Base-by-base conservation (phyloP, 2,797 vertebrate species). In the Chaenodraco wilsoni region DNA sequence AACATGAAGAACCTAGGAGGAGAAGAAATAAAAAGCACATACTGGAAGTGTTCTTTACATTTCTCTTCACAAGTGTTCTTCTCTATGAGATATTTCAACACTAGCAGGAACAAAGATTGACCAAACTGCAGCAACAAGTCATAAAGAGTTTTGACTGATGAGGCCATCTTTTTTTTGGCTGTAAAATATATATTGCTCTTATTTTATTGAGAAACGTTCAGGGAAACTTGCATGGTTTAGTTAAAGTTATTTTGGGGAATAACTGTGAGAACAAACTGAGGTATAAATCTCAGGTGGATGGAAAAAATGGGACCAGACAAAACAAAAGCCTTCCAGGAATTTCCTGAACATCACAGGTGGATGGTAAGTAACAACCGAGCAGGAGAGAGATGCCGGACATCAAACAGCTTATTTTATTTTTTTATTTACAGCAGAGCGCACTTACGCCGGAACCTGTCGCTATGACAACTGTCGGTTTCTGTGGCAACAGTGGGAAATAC, bases 391-490 rank as follows among this genome's bases (percentile, higher is more conserved):
- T 21, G 56, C 3, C 12, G 45, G 11, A 27, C 55, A 17, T 13
- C 19, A 48, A 17, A 45, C 59, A 8, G 52, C 12, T 14, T 56
- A 31, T 55, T 11, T 41, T 31, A 19, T 55, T 11, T 41, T 31
- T 15, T 19, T 15, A 40, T 16, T n/a, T 40, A 14, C 9, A 63
- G 71, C 65, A 51, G 43, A 10, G 52, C 5, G 68, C 49, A 9
- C 69, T 84, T 74, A 79, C 83, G 93, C 92, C 86, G 93, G 92
- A 95, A 94, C 92, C 78, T 21, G 90, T 94, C 86, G 70, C 93
- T 83, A 91, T 90, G 90, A 86, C 92, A 78, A 92, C 93, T 5
- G 48, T 16, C 19, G 72, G 80, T 94, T 94, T 90, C 90, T 91
- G 82, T 77, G 69, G 91, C 86, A 91, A 93, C 91, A 62, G 76